These are phyloP conservation scores for Archegozetes longisetosus DNA, from an alignment of 1,140 invertebrate species.

Conservation along the genomic window DNA sequence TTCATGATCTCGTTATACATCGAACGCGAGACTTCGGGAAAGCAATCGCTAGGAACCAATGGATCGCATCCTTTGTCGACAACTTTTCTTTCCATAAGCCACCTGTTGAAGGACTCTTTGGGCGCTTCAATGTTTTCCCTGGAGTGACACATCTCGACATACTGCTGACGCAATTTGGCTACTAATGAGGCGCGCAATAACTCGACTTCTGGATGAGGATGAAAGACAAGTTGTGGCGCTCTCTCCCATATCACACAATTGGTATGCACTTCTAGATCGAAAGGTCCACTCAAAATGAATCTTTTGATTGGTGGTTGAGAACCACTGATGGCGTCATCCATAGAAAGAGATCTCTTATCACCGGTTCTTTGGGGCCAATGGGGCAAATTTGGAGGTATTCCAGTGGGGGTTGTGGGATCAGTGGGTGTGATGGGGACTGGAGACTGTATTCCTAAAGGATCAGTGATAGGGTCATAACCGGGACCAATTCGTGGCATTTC, in stretches of 20 bases:
- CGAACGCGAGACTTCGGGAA: conserved; percentile 75
- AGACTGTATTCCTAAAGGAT: conserved; percentile 69
- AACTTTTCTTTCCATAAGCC: conserved; percentile 87
- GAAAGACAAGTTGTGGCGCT: conserved; percentile 54
- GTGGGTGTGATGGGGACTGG: conserved; percentile 29
- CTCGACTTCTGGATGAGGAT: conserved; percentile 84
- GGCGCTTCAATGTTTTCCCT: conserved; percentile 87
- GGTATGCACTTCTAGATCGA: conserved; percentile 83
- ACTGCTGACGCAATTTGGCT: conserved; percentile 68
- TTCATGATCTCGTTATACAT: conserved; percentile 98
- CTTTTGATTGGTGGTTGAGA: neutral
- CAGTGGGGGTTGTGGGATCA: conserved; percentile 26
- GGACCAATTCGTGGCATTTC: conserved; percentile 52
- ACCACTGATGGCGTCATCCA: neutral
- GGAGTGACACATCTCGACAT: conserved; percentile 83
- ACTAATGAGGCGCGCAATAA: conserved; percentile 55
- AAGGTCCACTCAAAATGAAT: conserved; percentile 50
- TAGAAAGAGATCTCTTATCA: conserved; percentile 35
- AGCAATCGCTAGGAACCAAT: conserved; percentile 72
- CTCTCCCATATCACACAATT: conserved; percentile 87
- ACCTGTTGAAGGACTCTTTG: conserved; percentile 86
- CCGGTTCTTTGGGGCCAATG: conserved; percentile 24
- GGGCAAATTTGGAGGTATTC: conserved; percentile 21
- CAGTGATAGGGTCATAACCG: conserved; percentile 70
- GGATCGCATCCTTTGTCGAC: conserved; percentile 62